phyloP scores from a whole-genome alignment of 2,113 vertebrate species.

The Lepus timidus region DNA sequence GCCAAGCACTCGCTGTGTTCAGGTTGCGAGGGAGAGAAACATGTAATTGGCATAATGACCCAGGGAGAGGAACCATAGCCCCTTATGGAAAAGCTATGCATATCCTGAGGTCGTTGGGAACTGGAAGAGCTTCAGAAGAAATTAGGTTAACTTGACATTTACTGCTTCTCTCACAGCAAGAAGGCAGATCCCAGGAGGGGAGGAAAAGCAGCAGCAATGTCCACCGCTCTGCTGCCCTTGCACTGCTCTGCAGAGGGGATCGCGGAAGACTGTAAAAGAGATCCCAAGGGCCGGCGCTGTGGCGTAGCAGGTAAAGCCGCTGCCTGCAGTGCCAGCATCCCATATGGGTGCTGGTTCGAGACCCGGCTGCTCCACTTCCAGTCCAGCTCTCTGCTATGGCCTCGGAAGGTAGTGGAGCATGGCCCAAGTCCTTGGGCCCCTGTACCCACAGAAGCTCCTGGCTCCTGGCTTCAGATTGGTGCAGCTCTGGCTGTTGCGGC shows the following conservation, averaged over 20 bases:
- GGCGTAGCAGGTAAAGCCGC: too few species aligned
- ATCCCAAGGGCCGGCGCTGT: background rate
- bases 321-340: too few species aligned
- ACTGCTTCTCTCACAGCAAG: background rate
- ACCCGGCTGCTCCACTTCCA: too few species aligned
- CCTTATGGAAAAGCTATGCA: background rate
- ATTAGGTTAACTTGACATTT: background rate
- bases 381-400: too few species aligned
- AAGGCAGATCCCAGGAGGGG: background rate
- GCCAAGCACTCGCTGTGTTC: background rate
- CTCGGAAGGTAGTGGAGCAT: too few species aligned
- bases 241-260: background rate
- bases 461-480: too few species aligned
- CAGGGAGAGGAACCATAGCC: background rate
- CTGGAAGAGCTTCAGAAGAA: slow-evolving; percentile 1
- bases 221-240: background rate
- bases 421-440: too few species aligned
- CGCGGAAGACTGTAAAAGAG: background rate
- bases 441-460: too few species aligned
- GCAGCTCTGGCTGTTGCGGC: too few species aligned
- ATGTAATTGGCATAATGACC: background rate
- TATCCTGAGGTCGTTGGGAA: background rate
- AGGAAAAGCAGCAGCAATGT: background rate
- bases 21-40: background rate
- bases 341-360: too few species aligned